Conservation (phyloP, 2,113 vertebrate genomes). For the Albula goreensis region DNA sequence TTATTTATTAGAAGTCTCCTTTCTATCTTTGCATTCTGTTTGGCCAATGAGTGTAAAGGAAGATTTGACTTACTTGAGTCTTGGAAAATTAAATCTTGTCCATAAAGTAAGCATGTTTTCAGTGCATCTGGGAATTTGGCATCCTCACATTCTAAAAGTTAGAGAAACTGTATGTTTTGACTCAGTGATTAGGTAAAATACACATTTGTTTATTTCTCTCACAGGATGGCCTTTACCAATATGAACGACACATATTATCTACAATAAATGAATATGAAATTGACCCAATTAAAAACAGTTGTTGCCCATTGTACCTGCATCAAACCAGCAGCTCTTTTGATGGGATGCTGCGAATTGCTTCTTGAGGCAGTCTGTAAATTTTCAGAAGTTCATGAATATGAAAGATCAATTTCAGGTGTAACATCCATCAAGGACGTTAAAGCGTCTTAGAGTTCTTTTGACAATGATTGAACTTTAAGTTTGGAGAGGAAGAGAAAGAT, state of each 20-base stretch:
- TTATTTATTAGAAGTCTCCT: neutral
- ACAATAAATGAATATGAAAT: no score
- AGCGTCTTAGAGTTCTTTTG: no score
- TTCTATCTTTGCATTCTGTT: neutral
- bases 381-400: neutral
- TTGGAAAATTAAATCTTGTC: neutral
- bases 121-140: neutral
- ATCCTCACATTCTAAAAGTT: neutral
- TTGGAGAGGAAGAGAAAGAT: no score
- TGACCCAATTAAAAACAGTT: neutral
- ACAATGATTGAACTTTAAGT: no score
- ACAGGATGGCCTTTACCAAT: no score
- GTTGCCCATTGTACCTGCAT: neutral
- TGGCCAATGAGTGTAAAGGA: neutral
- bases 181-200: no score
- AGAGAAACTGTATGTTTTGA: no score
- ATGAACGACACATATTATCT: no score
- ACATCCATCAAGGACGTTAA: neutral
- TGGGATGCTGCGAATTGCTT: neutral
- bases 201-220: no score
- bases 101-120: neutral
- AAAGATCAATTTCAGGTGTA: neutral
- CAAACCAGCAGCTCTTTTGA: neutral
- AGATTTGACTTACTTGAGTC: neutral
- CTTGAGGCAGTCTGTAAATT: neutral